These are phyloP conservation scores for Hydrotaea diabolus DNA, from an alignment of 2,888 invertebrate species.

Conservation along the genomic window DNA sequence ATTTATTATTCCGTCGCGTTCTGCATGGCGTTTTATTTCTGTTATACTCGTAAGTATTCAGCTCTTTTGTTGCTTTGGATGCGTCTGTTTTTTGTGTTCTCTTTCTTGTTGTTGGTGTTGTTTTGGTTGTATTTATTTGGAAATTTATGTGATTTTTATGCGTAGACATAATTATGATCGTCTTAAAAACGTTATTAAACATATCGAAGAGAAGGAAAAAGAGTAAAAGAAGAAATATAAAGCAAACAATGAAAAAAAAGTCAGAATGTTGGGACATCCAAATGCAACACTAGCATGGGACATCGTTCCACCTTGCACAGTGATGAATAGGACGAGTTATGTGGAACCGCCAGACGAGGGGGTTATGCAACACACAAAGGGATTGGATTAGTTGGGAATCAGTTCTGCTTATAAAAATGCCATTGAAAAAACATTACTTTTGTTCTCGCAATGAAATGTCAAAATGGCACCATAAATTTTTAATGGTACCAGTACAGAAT, in stretches of 20 bases:
- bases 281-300: background rate
- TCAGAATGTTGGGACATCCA: background rate
- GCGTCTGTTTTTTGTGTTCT: slow-evolving; percentile 42
- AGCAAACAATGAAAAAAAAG: slow-evolving; percentile 20
- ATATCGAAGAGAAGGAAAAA: slow-evolving; percentile 44
- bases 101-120: slow-evolving; percentile 57
- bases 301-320: slow-evolving; percentile 8
- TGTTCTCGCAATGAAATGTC: no score
- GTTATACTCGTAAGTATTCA: slow-evolving; percentile 38
- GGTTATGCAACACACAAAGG: no score
- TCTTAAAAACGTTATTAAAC: slow-evolving; percentile 69
- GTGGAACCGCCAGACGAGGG: no score
- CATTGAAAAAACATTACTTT: no score
- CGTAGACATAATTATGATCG: slow-evolving; percentile 79
- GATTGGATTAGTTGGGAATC: no score
- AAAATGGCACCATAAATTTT: no score
- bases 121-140: slow-evolving; percentile 74
- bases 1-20: slow-evolving; percentile 76
- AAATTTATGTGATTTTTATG: slow-evolving; percentile 80
- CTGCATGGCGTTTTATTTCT: slow-evolving; percentile 65
- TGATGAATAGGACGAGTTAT: background rate
- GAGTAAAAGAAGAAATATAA: slow-evolving; percentile 10
- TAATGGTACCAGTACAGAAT: no score
- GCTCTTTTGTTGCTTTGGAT: slow-evolving; percentile 19
- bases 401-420: no score